Base-by-base conservation (phyloP, 2,888 invertebrate genomes). In the Callyntrura sp. region DNA sequence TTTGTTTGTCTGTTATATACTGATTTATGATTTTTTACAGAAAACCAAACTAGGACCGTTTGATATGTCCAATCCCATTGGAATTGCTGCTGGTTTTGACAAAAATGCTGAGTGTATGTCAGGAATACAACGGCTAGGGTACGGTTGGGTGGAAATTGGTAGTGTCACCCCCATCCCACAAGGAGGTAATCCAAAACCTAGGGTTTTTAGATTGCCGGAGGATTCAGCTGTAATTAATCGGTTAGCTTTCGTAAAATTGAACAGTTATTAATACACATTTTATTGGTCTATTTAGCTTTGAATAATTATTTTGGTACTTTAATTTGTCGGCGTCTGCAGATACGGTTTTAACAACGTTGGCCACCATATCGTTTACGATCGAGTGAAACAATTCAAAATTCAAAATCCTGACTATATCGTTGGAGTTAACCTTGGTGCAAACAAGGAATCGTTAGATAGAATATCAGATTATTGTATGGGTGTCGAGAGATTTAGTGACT, bases 31-130 rank as follows among this genome's bases (percentile, higher is more conserved):
- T 9, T 25, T 62, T 93, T 94, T 94, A 93, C 94, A 97, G 97
- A 95, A 96, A 94, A 96, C 97, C 0, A 95, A 95, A 84, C 95
- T 98, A 73, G 97, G 97, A 94, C 96, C 96, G 25, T 95, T 96
- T 91, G 94, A 96, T 14, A 96, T 99, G 91, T 95, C 96, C 85
- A 99, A 98, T 95, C 99, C 99, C 0, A 95, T 99, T 93, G 99
- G 99, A n/a, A 96, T 99, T 94, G 99, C 99, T 35, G 99, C 99
- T 88, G 99, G 99, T 6, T 99, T 99, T 95, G 99, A 99, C 94
- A 99, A 99, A 95, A 97, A 99, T 95, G 99, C 97, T 6, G 98
- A 99, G 95, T 98, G 98, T 25, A 95, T 99, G 0, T 94, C 96
- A 93, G 98, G 98, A 0, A 95, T 99, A 57, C 95, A 96, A 91